A percentile compares a stretch with the other conserved stretches of the same genome.
Conservation (phyloP, 2,113 vertebrate species). For the Forbesichthys agassizii region DNA sequence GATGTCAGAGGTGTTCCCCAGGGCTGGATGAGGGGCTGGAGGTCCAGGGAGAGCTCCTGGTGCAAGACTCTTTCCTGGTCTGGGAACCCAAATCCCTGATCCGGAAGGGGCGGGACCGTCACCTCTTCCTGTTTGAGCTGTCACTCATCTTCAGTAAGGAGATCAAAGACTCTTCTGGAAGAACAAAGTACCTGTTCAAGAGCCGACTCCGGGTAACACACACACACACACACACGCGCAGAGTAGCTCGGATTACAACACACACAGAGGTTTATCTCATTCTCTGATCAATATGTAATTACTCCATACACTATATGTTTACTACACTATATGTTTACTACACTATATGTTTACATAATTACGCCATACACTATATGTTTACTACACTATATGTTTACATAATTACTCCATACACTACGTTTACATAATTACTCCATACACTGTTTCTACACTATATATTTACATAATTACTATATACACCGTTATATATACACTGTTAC, state of each 20-base stretch:
- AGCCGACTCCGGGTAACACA: constrained; percentile 89
- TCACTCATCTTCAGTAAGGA: constrained; percentile 99
- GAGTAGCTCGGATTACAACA: background rate
- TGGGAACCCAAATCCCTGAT: constrained; percentile 99
- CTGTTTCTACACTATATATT: no score
- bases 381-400: no score
- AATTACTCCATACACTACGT: no score
- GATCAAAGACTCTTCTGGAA: constrained; percentile 97
- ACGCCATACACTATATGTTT: no score
- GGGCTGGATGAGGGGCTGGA: constrained; percentile 91
- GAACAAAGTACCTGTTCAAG: constrained; percentile 98
- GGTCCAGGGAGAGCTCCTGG: constrained; percentile 94
- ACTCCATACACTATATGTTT: no score
- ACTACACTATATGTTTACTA: no score
- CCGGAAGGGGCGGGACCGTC: constrained; percentile 94
- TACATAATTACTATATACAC: no score
- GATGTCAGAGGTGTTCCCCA: background rate
- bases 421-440: no score
- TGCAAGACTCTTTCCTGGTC: constrained; percentile 98
- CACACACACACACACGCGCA: background rate
- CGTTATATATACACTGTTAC: background rate
- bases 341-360: no score
- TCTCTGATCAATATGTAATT: no score
- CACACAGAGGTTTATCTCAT: no score
- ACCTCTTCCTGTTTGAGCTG: constrained; percentile 98